Evolutionary conservation across 2,113 vertebrate genomes (phyloP).

Genomic region (Plectropomus leopardus): DNA sequence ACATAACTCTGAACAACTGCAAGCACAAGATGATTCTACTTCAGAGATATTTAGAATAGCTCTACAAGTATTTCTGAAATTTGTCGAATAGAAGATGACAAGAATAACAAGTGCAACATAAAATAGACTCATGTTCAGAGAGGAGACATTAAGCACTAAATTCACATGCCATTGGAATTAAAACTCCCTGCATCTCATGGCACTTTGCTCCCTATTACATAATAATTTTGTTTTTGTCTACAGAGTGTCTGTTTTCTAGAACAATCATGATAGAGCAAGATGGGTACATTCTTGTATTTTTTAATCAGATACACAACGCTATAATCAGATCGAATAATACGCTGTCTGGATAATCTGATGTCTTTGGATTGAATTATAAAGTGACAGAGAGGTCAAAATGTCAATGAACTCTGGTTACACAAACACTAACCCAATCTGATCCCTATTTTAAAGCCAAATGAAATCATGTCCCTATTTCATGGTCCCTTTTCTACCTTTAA

Average conservation of each 20-base stretch:
- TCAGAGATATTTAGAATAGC: background rate
- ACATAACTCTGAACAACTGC: no score
- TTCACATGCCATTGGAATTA: background rate
- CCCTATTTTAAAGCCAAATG: conserved; percentile 16
- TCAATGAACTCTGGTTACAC: conserved; percentile 8
- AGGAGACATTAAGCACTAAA: background rate
- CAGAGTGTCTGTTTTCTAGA: no score
- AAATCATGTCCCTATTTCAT: background rate
- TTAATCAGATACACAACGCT: background rate
- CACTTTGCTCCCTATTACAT: background rate
- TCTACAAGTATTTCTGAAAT: background rate
- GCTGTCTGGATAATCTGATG: background rate
- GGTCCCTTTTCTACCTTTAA: background rate
- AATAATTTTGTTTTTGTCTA: background rate
- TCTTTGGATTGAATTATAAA: background rate
- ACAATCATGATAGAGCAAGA: background rate
- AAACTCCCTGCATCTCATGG: background rate
- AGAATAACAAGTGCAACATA: background rate
- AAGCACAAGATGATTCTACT: no score
- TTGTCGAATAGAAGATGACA: background rate
- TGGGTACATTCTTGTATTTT: background rate
- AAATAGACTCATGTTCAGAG: background rate
- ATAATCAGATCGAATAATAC: background rate
- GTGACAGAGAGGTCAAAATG: background rate
- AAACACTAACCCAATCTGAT: conserved; percentile 2